Evolutionary conservation across 1,140 invertebrate species (phyloP), one percentile per base, ranked within the genome.

Genomic region (Agraylea sexmaculata): DNA sequence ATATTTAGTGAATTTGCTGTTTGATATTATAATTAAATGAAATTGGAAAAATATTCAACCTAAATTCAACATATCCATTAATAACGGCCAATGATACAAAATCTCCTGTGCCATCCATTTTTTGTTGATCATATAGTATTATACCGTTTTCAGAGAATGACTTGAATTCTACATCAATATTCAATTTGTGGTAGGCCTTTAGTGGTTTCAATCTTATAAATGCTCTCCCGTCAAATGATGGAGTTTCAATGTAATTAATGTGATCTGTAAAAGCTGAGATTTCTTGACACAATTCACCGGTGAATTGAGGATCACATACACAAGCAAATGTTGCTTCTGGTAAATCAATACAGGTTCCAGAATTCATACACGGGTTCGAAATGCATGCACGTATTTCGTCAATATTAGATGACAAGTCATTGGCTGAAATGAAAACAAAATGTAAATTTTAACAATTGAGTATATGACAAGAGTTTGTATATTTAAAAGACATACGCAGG

Each of bases 111-210:
- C 87, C 88, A 53, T 90, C 82, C 39, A 63, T 55, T 57, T 83
- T 80, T 60, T 93, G 87, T 56, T 89, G 86, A 64, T 87, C 83
- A 64, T 89, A 93, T 33, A 93, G 63, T 43, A 94, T 68, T 37
- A 93, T 79, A 36, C 88, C 89, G 56, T 91, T 83, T 51, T 82
- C 73, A n/a, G 83, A 75, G 56, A 85, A 82, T 1, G 85, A 78
- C 57, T 83, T 83, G 59, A 94, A 89, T 62, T 88, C 85, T 19
- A 93, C 67, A 64, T 92, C 87, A 51, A 94, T 77, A 59, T 77
- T 87, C 45, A 92, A 71, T 62, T 87, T 83, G 54, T 84, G 79
- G 61, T 86, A 86, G 44, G 83, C 85, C 57, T 87, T 83, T 36
- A 87, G 67, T 43, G 79, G 74, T 53, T 75, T 78, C 51, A 86